Conservation (phyloP, 2,797 vertebrate genomes). For the Phrynocephalus vlangalii region DNA sequence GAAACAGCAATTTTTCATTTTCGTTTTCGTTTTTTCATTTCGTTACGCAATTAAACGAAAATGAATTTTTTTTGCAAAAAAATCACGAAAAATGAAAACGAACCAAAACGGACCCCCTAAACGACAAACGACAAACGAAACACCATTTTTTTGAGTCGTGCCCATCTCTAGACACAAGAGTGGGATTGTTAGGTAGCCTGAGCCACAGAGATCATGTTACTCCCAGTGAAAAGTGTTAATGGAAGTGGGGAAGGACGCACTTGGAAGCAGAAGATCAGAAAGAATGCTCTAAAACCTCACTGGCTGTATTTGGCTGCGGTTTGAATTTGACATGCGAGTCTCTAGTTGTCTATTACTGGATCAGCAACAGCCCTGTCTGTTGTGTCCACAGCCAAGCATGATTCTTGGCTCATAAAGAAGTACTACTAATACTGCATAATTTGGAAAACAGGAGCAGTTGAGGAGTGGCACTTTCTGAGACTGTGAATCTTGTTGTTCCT, state of each 20-base stretch:
- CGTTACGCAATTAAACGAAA: too few relatives aligned
- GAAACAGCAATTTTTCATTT: too few relatives aligned
- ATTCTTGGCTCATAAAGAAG: neutral
- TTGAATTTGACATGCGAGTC: too few relatives aligned
- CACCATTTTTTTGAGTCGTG: too few relatives aligned
- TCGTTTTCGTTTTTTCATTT: too few relatives aligned
- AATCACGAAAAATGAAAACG: too few relatives aligned
- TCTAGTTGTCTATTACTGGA: neutral
- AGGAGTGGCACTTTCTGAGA: constrained; percentile 32
- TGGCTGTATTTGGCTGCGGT: neutral
- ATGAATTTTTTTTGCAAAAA: too few relatives aligned
- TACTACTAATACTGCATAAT: constrained; percentile 9
- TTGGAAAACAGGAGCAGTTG: neutral
- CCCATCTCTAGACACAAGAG: too few relatives aligned
- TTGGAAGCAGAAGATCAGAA: neutral
- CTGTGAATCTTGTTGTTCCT: too few relatives aligned
- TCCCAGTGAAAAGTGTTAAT: neutral
- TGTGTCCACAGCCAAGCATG: neutral
- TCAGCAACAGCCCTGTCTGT: neutral
- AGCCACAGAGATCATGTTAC: neutral
- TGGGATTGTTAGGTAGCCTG: neutral
- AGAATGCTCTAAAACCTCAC: neutral
- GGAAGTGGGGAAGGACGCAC: too few relatives aligned
- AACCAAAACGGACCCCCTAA: too few relatives aligned
- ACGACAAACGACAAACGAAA: too few relatives aligned